Base-by-base conservation (phyloP, 2,797 vertebrate genomes). In the Arrhamphus sclerolepis region DNA sequence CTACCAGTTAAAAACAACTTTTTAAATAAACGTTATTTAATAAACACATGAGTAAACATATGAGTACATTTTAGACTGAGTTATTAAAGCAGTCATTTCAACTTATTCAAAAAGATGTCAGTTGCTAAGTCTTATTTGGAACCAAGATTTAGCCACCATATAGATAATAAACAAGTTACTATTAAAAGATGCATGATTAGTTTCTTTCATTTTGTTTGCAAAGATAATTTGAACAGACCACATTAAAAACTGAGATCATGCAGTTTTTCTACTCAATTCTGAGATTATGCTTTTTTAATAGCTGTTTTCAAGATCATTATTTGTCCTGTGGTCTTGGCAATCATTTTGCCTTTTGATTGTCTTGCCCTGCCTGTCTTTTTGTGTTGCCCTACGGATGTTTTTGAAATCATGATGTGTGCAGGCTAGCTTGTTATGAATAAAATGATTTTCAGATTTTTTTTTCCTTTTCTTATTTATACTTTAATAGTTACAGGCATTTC, bases 121-220 rank as follows among this genome's bases (percentile, higher is more conserved):
- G 56, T 53, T 63, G 61, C 43, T 68, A 29, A 71, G 73, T 62
- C 20, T 22, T 52, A 44, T 58, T 77, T 80, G 63, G 44, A 77
- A 56, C 72, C 20, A 54, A 50, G 17, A 31, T 76, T 58, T 56
- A 56, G 69, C 56, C 56, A 67, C 31, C 19, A 28, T 69, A 13
- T 26, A n/a, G 40, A 77, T 62, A 62, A 77, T 80, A 75, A 57
- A 80, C 78, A 68, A 63, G 63, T 78, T 78, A 63, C 66, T 78
- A 80, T 80, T 72, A 82, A 62, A 58, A 70, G 74, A 77, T 84
- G 56, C 55, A 61, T 67, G 49, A 81, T 79, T 75, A 68, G 58
- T 79, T 81, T 73, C 47, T 75, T 72, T 75, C 49, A 56, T 21
- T 67, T 78, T 46, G 80, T 75, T 80, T 75, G 66, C 46, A 66